Evolutionary conservation across 2,888 invertebrate species (phyloP).

Genomic region (Morinoia aosen): DNA sequence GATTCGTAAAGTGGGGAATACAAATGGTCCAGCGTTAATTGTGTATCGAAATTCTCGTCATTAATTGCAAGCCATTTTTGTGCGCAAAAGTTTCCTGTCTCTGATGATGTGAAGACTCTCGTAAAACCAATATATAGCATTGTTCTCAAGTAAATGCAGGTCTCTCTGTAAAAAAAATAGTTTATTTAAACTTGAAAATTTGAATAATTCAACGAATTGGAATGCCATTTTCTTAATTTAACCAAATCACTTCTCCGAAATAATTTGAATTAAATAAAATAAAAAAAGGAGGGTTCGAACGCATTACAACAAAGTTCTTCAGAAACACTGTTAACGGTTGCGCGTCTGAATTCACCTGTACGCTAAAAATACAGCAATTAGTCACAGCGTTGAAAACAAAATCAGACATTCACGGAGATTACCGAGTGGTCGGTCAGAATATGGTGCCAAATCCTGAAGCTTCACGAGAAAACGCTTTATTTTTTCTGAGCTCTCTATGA

Average conservation of each 20-base stretch:
- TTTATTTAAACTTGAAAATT: not conserved
- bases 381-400: not conserved
- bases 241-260: too few species aligned
- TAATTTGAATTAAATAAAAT: too few species aligned
- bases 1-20: too few species aligned
- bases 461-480: not conserved
- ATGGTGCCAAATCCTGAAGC: constrained; percentile 20
- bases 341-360: not conserved
- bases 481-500: constrained; percentile 29
- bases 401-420: not conserved
- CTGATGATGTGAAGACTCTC: too few species aligned
- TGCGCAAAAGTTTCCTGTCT: too few species aligned
- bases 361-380: not conserved
- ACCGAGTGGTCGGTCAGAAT: not conserved
- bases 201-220: not conserved
- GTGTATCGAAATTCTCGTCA: too few species aligned
- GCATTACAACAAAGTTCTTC: not conserved
- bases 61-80: too few species aligned
- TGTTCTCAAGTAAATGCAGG: too few species aligned
- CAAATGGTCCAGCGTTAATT: too few species aligned
- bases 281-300: not conserved
- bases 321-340: not conserved
- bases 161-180: not conserved
- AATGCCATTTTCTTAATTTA: too few species aligned
- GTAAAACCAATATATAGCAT: too few species aligned